Evolutionary conservation across 92 coral and sea anemone genomes (phyloP).

Genomic region (Desmophyllum pertusum): DNA sequence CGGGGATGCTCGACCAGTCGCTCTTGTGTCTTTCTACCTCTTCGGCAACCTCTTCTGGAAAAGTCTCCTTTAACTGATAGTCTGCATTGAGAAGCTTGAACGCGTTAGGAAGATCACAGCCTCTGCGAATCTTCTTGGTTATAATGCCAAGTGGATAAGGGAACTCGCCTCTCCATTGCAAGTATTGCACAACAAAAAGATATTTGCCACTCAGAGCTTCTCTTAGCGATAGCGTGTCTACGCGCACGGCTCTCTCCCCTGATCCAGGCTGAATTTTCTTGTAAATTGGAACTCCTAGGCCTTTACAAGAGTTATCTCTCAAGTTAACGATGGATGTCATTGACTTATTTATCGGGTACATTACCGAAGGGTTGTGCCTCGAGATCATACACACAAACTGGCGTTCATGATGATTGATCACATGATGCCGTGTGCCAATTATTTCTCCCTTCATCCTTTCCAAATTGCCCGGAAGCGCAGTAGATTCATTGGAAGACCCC

Average conservation of each 20-base stretch:
- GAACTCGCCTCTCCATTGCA: constrained; percentile 57
- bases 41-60: constrained; percentile 33
- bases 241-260: constrained; percentile 20
- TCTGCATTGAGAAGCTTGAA: constrained; percentile 58
- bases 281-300: constrained; percentile 51
- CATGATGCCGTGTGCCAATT: constrained; percentile 38
- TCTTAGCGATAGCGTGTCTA: background rate
- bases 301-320: constrained; percentile 21
- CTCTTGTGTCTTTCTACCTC: constrained; percentile 25
- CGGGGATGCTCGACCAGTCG: constrained; percentile 29
- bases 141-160: constrained; percentile 66
- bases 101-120: constrained; percentile 35
- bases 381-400: constrained; percentile 59
- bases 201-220: constrained; percentile 68
- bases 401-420: constrained; percentile 53
- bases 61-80: constrained; percentile 44
- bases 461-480: background rate
- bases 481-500: background rate
- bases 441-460: constrained; percentile 7
- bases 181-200: constrained; percentile 64
- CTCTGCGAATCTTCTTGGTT: constrained; percentile 50
- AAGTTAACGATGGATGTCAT: constrained; percentile 46
- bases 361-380: constrained; percentile 39
- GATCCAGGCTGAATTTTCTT: constrained; percentile 6
- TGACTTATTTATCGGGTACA: constrained; percentile 65